Conservation (phyloP, 2,888 invertebrate genomes). For the Ditylenchus weischeri region DNA sequence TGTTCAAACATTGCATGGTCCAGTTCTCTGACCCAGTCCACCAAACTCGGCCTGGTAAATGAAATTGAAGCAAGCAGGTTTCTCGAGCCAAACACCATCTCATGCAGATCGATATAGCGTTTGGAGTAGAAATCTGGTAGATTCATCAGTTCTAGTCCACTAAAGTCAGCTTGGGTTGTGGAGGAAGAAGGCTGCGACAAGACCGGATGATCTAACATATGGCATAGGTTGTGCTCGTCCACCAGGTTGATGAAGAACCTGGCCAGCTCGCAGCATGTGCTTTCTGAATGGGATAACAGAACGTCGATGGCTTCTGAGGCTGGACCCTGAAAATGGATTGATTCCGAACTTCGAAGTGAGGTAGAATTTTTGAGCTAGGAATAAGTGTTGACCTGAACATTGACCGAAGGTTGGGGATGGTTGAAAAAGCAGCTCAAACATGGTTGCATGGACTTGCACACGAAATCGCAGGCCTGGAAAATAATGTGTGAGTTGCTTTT, state of each 20-base stretch:
- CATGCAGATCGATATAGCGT: neutral
- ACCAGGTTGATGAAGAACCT: conserved; percentile 11
- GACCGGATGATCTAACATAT: neutral
- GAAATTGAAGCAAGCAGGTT: neutral
- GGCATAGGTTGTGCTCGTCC: conserved; percentile 4
- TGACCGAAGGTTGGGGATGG: neutral
- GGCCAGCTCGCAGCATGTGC: neutral
- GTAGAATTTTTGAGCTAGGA: neutral
- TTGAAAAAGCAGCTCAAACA: conserved; percentile 11
- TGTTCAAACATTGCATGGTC: conserved; percentile 7
- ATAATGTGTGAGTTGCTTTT: neutral
- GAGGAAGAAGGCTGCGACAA: neutral
- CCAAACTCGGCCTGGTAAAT: conserved; percentile 6
- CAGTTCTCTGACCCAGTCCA: conserved; percentile 1
- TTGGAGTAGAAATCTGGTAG: conserved; percentile 2
- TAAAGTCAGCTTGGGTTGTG: neutral
- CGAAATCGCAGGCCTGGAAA: conserved; percentile 20
- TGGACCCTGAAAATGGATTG: neutral
- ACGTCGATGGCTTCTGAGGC: neutral
- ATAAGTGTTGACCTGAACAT: neutral
- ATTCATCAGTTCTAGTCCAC: neutral
- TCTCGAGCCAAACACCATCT: neutral
- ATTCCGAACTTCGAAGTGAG: too few relatives aligned
- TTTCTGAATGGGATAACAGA: neutral
- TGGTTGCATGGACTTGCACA: conserved; percentile 11